Percentiles rank a stretch among this genome's conserved stretches.
Conservation (phyloP, 2,888 invertebrate genomes). For the Panzeria rudis region DNA sequence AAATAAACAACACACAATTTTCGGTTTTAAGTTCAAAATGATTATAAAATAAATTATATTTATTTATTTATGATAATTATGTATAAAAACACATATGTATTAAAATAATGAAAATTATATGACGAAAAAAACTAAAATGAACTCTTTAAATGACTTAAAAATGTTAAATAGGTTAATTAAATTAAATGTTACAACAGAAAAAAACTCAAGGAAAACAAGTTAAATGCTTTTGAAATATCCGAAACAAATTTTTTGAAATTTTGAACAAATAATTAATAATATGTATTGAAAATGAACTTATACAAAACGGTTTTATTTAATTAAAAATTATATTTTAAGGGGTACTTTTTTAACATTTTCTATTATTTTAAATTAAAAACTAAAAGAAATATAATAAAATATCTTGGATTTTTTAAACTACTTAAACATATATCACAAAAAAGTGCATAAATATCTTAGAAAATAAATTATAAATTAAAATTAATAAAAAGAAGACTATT, state of each 20-base stretch:
- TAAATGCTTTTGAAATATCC: neutral
- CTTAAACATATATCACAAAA: conserved; percentile 70
- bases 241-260: neutral
- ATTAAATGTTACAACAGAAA: conserved; percentile 7
- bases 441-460: conserved; percentile 65
- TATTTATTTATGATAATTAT: conserved; percentile 54
- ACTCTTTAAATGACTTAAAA: conserved; percentile 20
- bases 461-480: conserved; percentile 16
- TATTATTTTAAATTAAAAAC: conserved; percentile 45
- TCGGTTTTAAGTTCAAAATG: conserved; percentile 57
- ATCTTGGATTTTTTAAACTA: conserved; percentile 48
- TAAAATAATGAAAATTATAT: conserved; percentile 14
- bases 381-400: conserved; percentile 16
- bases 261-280: neutral
- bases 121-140: conserved; percentile 25
- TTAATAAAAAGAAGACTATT: conserved; percentile 16
- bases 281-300: neutral
- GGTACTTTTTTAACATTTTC: conserved; percentile 7
- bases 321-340: neutral
- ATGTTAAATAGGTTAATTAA: conserved; percentile 15
- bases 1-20: conserved; percentile 53
- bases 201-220: neutral
- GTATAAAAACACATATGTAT: conserved; percentile 38
- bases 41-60: conserved; percentile 68
- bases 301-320: neutral